A percentile compares a stretch with the other conserved stretches of the same genome.
phyloP scores from a whole-genome alignment of 2,888 invertebrate genomes.

The Drosophila bunnanda region DNA sequence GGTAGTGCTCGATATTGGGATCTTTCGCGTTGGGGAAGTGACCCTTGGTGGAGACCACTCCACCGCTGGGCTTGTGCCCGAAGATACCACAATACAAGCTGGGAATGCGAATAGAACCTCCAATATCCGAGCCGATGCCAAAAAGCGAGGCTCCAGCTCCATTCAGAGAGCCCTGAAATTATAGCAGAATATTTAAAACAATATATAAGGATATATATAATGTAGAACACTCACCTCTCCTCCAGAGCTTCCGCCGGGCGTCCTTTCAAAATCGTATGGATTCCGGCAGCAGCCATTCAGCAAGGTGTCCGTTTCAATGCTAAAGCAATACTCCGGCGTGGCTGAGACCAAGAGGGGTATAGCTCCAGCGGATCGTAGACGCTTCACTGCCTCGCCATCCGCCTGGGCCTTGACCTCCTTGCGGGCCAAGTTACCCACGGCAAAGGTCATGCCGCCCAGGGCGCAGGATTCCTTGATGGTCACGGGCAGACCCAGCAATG shows the following conservation, averaged over 20 bases:
- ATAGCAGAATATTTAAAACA: neutral
- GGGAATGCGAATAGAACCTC: slow-evolving; percentile 94
- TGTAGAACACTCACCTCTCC: slow-evolving; percentile 88
- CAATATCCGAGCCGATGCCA: slow-evolving; percentile 94
- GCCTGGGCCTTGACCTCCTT: slow-evolving; percentile 85
- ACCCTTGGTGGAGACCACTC: slow-evolving; percentile 86
- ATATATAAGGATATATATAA: no score
- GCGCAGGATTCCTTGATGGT: slow-evolving; percentile 92
- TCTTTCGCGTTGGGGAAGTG: slow-evolving; percentile 87
- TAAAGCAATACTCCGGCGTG: slow-evolving; percentile 94
- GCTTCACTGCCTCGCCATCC: slow-evolving; percentile 89
- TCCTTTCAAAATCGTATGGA: slow-evolving; percentile 91
- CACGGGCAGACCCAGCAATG: slow-evolving; percentile 92
- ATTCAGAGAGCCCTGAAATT: slow-evolving; percentile 88
- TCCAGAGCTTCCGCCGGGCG: slow-evolving; percentile 95
- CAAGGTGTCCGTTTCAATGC: slow-evolving; percentile 93
- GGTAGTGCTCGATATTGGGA: slow-evolving; percentile 85
- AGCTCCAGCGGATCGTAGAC: slow-evolving; percentile 89
- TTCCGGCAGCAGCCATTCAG: slow-evolving; percentile 92
- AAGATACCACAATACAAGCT: slow-evolving; percentile 94
- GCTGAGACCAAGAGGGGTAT: slow-evolving; percentile 93
- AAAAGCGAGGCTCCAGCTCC: slow-evolving; percentile 91
- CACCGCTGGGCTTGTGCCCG: slow-evolving; percentile 93
- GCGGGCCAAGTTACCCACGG: slow-evolving; percentile 88
- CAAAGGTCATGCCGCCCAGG: slow-evolving; percentile 88